phyloP scores from a whole-genome alignment of 2,113 vertebrate genomes.

The Cricetomys ansorgei region DNA sequence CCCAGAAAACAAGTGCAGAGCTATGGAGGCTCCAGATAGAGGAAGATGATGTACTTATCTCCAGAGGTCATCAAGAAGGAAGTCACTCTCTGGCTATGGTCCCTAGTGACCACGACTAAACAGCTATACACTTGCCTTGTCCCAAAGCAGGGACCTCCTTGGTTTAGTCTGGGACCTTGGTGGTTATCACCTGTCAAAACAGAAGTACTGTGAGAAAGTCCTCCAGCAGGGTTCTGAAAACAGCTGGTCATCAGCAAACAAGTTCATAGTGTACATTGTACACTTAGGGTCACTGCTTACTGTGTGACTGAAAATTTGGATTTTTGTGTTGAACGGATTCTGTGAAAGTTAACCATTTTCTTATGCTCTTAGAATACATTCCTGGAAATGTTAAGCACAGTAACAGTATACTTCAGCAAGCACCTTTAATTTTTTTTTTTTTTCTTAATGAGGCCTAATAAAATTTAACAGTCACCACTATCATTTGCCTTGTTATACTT shows the following conservation, averaged over 20 bases:
- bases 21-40: background rate
- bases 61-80: slow-evolving; percentile 42
- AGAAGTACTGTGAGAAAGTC: background rate
- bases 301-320: background rate
- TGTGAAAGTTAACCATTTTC: background rate
- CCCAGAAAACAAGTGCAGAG: slow-evolving; percentile 46
- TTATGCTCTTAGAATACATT: background rate
- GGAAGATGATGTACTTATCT: background rate
- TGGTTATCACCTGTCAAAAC: background rate
- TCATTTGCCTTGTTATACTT: background rate
- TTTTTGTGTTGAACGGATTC: slow-evolving; percentile 16
- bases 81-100: background rate
- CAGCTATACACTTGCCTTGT: background rate
- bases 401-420: background rate
- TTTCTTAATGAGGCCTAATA: background rate
- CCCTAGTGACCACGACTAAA: background rate
- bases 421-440: background rate
- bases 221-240: background rate
- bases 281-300: background rate
- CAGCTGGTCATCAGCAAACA: background rate
- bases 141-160: background rate
- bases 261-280: background rate
- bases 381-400: background rate
- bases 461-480: background rate
- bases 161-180: background rate